Percentiles rank a stretch among this genome's conserved stretches.
Evolutionary conservation across 92 coral and sea anemone genomes (phyloP).

Genomic region (Diadumene lineata): DNA sequence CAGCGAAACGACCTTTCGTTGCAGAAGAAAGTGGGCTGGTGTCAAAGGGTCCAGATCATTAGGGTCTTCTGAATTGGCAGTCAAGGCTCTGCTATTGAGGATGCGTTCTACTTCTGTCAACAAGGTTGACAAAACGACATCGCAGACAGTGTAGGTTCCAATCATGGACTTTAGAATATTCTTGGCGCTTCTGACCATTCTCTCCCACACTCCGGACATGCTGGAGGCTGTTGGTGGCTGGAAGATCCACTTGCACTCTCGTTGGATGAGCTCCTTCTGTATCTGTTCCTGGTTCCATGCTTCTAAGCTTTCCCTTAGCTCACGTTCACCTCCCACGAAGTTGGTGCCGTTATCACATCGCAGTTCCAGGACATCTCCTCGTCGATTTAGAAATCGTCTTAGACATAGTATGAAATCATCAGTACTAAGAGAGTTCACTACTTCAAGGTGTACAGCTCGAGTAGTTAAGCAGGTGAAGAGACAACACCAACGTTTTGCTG

Average conservation of each 20-base stretch:
- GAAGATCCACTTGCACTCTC: constrained; percentile 44
- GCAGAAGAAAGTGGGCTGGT: constrained; percentile 44
- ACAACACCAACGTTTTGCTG: constrained; percentile 45
- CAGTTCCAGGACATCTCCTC: constrained; percentile 56
- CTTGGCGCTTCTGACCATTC: constrained; percentile 33
- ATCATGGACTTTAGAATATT: constrained; percentile 24
- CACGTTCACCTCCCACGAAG: constrained; percentile 67
- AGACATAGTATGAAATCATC: constrained; percentile 57
- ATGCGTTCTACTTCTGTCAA: constrained; percentile 45
- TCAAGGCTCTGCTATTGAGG: constrained; percentile 42
- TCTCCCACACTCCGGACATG: constrained; percentile 59
- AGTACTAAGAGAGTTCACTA: constrained; percentile 42
- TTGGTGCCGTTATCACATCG: constrained; percentile 66
- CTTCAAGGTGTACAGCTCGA: constrained; percentile 46
- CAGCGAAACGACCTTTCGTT: constrained; percentile 8
- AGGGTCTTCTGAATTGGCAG: constrained; percentile 42
- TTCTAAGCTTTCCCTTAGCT: constrained; percentile 39
- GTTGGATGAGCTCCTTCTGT: constrained; percentile 43
- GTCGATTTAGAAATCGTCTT: constrained; percentile 43
- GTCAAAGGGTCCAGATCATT: constrained; percentile 37
- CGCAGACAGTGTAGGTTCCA: constrained; percentile 18
- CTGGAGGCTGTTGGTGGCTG: constrained; percentile 51
- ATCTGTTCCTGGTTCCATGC: constrained; percentile 49
- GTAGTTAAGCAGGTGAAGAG: constrained; percentile 49
- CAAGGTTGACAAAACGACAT: constrained; percentile 28